Evolutionary conservation across 2,113 vertebrate genomes (phyloP).

Genomic region (Chaetodon trifascialis): DNA sequence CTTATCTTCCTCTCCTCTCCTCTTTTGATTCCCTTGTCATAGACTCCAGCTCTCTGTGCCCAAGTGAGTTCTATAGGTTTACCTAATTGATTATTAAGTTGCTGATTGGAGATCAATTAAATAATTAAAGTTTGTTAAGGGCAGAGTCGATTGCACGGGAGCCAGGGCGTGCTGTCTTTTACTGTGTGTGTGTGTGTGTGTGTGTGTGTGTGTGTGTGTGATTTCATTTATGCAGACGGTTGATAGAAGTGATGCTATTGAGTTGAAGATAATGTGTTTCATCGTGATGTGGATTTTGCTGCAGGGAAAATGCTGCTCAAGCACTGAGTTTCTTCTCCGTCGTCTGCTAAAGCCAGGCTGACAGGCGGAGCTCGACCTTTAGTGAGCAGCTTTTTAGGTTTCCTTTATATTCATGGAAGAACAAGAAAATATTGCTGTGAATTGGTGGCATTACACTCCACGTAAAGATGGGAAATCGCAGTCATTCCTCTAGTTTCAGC

Average conservation of each 20-base stretch:
- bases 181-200: not conserved
- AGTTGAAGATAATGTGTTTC: conserved; percentile 42
- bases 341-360: conserved; percentile 21
- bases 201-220: conserved; percentile 20
- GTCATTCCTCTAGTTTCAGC: conserved; percentile 11
- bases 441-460: not conserved
- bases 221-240: conserved; percentile 16
- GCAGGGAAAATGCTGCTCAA: not conserved
- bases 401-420: conserved; percentile 21
- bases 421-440: not conserved
- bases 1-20: conserved; percentile 16
- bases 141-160: conserved; percentile 72
- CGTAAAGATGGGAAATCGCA: not conserved
- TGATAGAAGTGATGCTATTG: conserved; percentile 37
- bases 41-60: conserved; percentile 58
- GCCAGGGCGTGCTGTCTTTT: conserved; percentile 16
- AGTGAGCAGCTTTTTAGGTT: conserved; percentile 17
- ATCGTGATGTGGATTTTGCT: conserved; percentile 36
- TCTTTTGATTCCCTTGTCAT: conserved; percentile 66
- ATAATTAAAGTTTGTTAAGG: conserved; percentile 85
- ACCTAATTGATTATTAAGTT: conserved; percentile 86
- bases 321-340: conserved; percentile 12
- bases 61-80: conserved; percentile 80
- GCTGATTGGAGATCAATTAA: conserved; percentile 85
- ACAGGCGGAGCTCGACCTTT: conserved; percentile 31